Evolutionary conservation across 2,113 vertebrate species (phyloP).

Genomic region (Tetrax tetrax): DNA sequence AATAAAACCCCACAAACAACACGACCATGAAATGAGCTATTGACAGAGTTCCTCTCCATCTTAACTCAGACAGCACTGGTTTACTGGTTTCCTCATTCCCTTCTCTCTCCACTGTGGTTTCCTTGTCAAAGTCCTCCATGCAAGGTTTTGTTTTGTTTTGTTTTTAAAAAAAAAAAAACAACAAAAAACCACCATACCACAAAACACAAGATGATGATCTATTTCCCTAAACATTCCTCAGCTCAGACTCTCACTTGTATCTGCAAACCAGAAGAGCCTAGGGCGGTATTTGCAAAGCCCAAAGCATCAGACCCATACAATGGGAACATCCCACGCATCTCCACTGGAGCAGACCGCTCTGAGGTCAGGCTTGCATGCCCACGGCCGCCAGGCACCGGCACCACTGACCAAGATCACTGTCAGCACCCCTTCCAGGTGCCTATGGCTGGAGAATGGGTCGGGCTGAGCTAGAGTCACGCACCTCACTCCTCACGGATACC

Average conservation of each 20-base stretch:
- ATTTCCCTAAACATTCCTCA: neutral
- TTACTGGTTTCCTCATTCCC: neutral
- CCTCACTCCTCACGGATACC: neutral
- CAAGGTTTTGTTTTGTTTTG: neutral
- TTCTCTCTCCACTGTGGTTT: neutral
- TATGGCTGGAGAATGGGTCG: neutral
- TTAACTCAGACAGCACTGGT: neutral
- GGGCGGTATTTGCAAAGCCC: neutral
- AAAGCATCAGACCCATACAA: neutral
- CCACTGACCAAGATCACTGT: too few relatives aligned
- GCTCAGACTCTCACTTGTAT: neutral
- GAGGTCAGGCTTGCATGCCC: neutral
- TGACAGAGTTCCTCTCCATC: neutral
- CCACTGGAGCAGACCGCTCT: neutral
- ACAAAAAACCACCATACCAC: neutral
- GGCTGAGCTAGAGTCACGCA: neutral
- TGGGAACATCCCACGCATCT: neutral
- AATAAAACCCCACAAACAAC: neutral
- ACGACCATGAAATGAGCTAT: neutral
- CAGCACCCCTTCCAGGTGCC: neutral
- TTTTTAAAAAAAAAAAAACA: neutral
- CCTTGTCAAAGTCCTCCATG: neutral
- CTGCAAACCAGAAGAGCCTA: neutral
- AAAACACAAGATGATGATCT: neutral
- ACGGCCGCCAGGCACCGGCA: rapidly evolving